Evolutionary conservation across 2,113 vertebrate species (phyloP).

Genomic region (Fulmarus glacialis): DNA sequence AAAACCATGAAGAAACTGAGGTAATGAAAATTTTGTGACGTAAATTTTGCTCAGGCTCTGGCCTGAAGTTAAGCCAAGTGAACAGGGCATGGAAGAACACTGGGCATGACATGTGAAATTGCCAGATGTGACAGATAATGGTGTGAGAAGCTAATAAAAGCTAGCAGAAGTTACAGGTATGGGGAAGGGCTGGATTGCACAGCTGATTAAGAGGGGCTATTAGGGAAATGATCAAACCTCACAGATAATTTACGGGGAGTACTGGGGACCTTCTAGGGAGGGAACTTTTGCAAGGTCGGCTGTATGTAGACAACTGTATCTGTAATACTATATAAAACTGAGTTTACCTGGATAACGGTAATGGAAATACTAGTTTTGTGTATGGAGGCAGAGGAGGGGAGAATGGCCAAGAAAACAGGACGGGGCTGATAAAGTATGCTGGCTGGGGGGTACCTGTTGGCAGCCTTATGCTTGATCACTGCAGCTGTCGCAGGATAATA

Average conservation of each 20-base stretch:
- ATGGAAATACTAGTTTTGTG: background rate
- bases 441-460: background rate
- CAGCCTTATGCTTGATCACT: background rate
- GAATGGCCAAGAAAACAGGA: background rate
- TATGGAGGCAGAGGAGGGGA: background rate
- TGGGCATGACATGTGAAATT: accelerated
- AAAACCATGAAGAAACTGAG: background rate
- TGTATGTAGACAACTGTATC: too few species aligned
- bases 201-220: background rate
- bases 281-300: background rate
- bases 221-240: background rate
- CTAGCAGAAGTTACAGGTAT: background rate
- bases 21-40: background rate
- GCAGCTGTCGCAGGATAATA: background rate
- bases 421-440: background rate
- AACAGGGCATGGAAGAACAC: background rate
- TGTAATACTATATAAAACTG: background rate
- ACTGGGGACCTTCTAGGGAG: background rate
- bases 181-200: background rate
- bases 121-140: background rate
- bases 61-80: background rate
- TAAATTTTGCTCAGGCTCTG: background rate
- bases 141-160: background rate
- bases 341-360: background rate
- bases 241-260: background rate